Conservation (phyloP, 2,888 invertebrate species). For the Schizotus pectinicornis region DNA sequence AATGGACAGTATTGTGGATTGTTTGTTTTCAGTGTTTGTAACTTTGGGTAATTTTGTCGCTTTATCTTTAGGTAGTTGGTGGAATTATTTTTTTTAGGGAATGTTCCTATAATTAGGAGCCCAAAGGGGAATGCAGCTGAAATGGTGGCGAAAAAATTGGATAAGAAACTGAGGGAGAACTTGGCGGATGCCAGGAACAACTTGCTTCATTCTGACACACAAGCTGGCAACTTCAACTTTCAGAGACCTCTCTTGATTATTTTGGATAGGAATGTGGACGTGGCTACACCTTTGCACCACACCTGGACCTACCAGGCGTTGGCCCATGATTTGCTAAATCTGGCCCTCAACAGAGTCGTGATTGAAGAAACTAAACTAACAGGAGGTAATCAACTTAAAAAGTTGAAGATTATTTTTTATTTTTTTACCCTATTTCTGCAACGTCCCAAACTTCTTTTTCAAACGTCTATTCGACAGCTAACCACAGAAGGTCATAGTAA, state of each 20-base stretch:
- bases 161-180: slow-evolving; percentile 96
- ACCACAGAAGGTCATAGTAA: too few species aligned
- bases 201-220: slow-evolving; percentile 86
- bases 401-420: too few species aligned
- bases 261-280: slow-evolving; percentile 91
- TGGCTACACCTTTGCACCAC: slow-evolving; percentile 98
- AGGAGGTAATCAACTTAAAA: slow-evolving; percentile 44
- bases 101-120: slow-evolving; percentile 88
- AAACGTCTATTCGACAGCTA: too few species aligned
- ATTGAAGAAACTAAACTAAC: slow-evolving; percentile 53
- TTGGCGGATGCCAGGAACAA: slow-evolving; percentile 96
- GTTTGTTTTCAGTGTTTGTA: slow-evolving; percentile 96
- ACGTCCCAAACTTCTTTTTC: too few species aligned
- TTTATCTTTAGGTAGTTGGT: slow-evolving; percentile 78
- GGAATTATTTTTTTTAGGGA: slow-evolving; percentile 93
- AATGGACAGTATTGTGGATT: slow-evolving; percentile 94
- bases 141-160: slow-evolving; percentile 96
- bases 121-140: slow-evolving; percentile 97
- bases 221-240: slow-evolving; percentile 81
- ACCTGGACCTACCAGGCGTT: slow-evolving; percentile 99
- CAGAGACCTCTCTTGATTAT: slow-evolving; percentile 92
- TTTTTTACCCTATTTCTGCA: too few species aligned
- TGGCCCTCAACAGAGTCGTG: slow-evolving; percentile 79
- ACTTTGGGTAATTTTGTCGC: slow-evolving; percentile 94
- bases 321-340: slow-evolving; percentile 93